Percentiles rank a stretch among this genome's conserved stretches.
Conservation (phyloP, 2,888 invertebrate species). For the Ormyrus rosae region DNA sequence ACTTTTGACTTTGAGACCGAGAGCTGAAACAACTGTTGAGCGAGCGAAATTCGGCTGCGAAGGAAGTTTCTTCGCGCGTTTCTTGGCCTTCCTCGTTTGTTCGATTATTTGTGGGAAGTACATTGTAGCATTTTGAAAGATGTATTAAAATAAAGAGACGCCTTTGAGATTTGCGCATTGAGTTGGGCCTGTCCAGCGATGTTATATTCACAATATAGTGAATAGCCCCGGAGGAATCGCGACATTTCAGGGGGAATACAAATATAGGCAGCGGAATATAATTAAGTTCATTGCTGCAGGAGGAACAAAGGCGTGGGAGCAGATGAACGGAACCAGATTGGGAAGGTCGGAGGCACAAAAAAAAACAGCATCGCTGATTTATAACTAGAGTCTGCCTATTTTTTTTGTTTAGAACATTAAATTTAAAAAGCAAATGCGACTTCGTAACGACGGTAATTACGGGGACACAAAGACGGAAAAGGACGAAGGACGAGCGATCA, state of each 20-base stretch:
- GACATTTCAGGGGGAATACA: not conserved
- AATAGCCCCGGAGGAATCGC: not conserved
- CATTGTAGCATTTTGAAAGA: too few relatives aligned
- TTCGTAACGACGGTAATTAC: constrained; percentile 15
- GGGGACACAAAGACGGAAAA: not conserved
- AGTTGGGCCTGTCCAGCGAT: too few relatives aligned
- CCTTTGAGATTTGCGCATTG: too few relatives aligned
- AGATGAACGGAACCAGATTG: constrained; percentile 27
- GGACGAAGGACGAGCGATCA: not conserved
- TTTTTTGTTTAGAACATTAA: not conserved
- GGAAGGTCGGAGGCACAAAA: constrained; percentile 10
- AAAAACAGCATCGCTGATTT: constrained; percentile 9
- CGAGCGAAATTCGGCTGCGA: not conserved
- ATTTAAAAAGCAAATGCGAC: constrained; percentile 24
- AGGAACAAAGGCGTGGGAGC: constrained; percentile 24
- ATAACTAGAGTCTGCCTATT: not conserved
- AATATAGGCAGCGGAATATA: not conserved
- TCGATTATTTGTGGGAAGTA: too few relatives aligned
- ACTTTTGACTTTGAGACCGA: constrained; percentile 1
- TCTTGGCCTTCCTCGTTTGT: too few relatives aligned
- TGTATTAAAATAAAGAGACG: too few relatives aligned
- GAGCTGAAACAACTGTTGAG: not conserved
- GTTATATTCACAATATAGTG: too few relatives aligned
- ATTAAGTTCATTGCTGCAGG: constrained; percentile 12
- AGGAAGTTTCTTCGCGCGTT: too few relatives aligned